Base-by-base conservation (phyloP, 2,888 invertebrate genomes). In the Frankliniella fusca region DNA sequence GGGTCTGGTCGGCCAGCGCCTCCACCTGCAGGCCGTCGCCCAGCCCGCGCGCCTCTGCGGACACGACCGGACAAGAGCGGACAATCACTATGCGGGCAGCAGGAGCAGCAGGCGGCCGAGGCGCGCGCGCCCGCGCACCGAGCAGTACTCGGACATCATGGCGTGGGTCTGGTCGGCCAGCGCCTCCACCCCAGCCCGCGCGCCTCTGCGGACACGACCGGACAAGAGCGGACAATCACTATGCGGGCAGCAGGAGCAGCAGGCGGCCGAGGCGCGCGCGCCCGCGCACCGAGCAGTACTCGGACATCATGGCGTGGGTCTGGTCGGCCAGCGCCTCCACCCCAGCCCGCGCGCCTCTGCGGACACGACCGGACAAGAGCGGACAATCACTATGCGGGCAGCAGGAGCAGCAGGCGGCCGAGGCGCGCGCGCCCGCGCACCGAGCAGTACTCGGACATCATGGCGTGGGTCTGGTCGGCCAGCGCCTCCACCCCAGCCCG, bases 91-190 rank as follows among this genome's bases (percentile, higher is more conserved):
- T n/a, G 92, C 91, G 1, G 95, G 94, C 82, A 96, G 88, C 2
- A 94, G 89, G 3, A 95, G 89, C 85, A 96, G 89, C 3, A 96
- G 88, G 85, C 93, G 93, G 0, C 94, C 95, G 85, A 95, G 93
- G 28, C 95, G 90, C 0, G 91, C 88, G 85, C 89, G 90, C 81
- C 88, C 88, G 84, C 86, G 86, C 82, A 88, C 88, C 0, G 87
- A 86, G 85, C 93, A 93, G 87, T 94, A 93, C 85, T 94, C 94
- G 85, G 93, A 93, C 48, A 97, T 89, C 88, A 94, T 93, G 8
- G 93, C 90, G 83, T 95, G 92, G 0, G 94, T 93, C 87, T 95
- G 95, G 85, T 96, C 95, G 89, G 96, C 96, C 0, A 95, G 88
- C 80, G 93, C 90, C 85, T 91, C 92, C 83, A 93, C 89, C 91